These are phyloP conservation scores for Coelopa pilipes DNA, from an alignment of 2,888 invertebrate genomes.

Conservation along the genomic window DNA sequence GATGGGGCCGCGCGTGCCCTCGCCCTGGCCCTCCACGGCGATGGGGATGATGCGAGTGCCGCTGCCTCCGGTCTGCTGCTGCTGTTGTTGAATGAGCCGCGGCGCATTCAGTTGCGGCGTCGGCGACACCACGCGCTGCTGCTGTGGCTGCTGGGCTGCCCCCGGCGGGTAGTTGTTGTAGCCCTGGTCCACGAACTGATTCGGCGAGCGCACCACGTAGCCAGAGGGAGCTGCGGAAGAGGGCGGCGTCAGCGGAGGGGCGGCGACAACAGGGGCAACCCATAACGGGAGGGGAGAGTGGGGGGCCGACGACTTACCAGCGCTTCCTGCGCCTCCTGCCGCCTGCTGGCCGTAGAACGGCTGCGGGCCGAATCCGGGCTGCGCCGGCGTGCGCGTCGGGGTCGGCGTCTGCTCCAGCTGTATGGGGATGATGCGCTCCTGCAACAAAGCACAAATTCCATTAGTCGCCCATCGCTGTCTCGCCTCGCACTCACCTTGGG, in stretches of 20 bases:
- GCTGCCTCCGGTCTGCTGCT: conserved; percentile 44
- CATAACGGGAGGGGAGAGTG: not conserved
- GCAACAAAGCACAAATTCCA: conserved; percentile 1
- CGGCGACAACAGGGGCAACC: not conserved
- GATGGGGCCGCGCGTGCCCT: conserved; percentile 59
- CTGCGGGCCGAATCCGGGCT: conserved; percentile 56
- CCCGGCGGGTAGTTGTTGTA: conserved; percentile 61
- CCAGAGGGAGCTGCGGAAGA: conserved; percentile 56
- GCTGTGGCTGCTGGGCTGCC: conserved; percentile 49
- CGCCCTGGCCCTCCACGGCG: conserved; percentile 68
- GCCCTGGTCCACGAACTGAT: conserved; percentile 68
- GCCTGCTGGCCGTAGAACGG: conserved; percentile 53
- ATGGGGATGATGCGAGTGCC: conserved; percentile 71
- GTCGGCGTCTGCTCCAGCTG: conserved; percentile 63
- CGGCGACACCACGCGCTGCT: conserved; percentile 51
- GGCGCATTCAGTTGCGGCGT: conserved; percentile 50
- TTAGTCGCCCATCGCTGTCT: not conserved
- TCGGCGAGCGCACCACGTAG: conserved; percentile 65
- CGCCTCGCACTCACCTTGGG: conserved; percentile 53
- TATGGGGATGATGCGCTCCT: conserved; percentile 67
- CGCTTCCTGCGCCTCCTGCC: conserved; percentile 46
- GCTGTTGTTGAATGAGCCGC: conserved; percentile 50
- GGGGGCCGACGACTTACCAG: conserved; percentile 52
- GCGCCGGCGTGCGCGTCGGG: conserved; percentile 58
- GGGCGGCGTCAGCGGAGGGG: not conserved